phyloP scores from a whole-genome alignment of 2,888 invertebrate species.

The Boloria selene region DNA sequence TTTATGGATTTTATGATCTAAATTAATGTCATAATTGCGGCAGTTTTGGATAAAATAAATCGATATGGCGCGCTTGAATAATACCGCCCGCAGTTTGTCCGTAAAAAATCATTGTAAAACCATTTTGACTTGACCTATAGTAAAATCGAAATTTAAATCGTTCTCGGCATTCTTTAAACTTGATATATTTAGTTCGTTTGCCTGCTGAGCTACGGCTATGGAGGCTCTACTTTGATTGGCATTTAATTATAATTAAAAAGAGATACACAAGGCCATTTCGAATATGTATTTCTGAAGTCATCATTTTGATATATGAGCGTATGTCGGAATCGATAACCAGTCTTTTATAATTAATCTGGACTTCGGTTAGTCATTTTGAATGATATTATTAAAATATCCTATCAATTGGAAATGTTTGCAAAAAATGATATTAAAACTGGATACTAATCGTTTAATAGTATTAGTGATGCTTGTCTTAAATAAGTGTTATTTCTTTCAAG shows the following conservation, averaged over 20 bases:
- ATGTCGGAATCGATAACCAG: slow-evolving; percentile 51
- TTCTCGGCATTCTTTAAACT: slow-evolving; percentile 50
- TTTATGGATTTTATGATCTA: slow-evolving; percentile 72
- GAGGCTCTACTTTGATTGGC: slow-evolving; percentile 47
- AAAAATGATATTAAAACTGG: slow-evolving; percentile 12
- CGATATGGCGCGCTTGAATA: slow-evolving; percentile 73
- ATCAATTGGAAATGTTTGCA: slow-evolving; percentile 17
- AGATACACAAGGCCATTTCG: slow-evolving; percentile 60
- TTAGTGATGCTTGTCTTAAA: slow-evolving; percentile 9
- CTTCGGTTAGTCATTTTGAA: slow-evolving; percentile 22
- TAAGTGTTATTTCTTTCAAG: slow-evolving; percentile 4
- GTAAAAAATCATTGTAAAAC: slow-evolving; percentile 55
- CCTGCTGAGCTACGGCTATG: slow-evolving; percentile 38
- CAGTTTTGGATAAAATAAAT: slow-evolving; percentile 78
- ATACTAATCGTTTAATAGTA: slow-evolving; percentile 9
- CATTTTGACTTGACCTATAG: slow-evolving; percentile 56
- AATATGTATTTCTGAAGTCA: slow-evolving; percentile 56
- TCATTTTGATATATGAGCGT: slow-evolving; percentile 58
- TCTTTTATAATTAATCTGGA: slow-evolving; percentile 31
- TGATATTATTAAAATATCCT: slow-evolving; percentile 20
- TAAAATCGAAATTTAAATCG: slow-evolving; percentile 6
- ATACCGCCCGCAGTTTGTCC: slow-evolving; percentile 72
- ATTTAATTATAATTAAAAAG: slow-evolving; percentile 50
- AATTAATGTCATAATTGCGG: slow-evolving; percentile 80
- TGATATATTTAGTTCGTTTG: slow-evolving; percentile 45